Evolutionary conservation across 2,113 vertebrate genomes (phyloP).

Genomic region (Oostethus manadensis): DNA sequence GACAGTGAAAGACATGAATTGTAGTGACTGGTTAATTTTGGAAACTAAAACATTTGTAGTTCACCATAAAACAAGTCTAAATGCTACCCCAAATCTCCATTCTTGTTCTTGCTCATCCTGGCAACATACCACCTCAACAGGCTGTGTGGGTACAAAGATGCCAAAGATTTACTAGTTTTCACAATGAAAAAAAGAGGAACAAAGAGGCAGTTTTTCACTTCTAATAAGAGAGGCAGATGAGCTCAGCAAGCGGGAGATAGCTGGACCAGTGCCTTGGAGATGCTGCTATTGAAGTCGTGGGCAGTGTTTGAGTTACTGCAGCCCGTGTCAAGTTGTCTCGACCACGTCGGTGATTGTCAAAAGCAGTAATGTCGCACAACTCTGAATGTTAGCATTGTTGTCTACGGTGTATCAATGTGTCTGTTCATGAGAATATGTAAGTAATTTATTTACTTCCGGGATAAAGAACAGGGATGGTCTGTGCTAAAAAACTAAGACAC

Average conservation of each 20-base stretch:
- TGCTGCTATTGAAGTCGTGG: constrained; percentile 25
- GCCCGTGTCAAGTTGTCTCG: no score
- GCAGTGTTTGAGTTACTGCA: not conserved
- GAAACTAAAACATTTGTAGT: constrained; percentile 1
- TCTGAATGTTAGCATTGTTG: no score
- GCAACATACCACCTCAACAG: constrained; percentile 42
- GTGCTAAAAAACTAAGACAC: constrained; percentile 52
- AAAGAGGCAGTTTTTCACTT: constrained; percentile 47
- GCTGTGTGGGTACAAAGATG: constrained; percentile 24
- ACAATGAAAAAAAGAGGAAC: constrained; percentile 40
- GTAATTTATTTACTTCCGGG: not conserved
- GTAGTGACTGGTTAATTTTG: no score
- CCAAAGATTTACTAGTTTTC: constrained; percentile 54
- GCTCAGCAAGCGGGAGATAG: constrained; percentile 38
- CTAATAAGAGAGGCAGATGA: constrained; percentile 17
- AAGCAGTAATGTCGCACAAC: no score
- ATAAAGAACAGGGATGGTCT: constrained; percentile 2
- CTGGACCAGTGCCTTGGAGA: constrained; percentile 49
- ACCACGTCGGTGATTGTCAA: no score
- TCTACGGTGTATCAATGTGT: no score
- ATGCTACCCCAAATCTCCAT: constrained; percentile 39
- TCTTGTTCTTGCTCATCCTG: constrained; percentile 48
- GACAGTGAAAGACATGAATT: no score
- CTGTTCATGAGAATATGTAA: no score
- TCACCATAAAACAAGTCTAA: constrained; percentile 19